Percentiles rank a stretch among this genome's conserved stretches.
phyloP scores from a whole-genome alignment of 2,113 vertebrate genomes.

The Vidua macroura region DNA sequence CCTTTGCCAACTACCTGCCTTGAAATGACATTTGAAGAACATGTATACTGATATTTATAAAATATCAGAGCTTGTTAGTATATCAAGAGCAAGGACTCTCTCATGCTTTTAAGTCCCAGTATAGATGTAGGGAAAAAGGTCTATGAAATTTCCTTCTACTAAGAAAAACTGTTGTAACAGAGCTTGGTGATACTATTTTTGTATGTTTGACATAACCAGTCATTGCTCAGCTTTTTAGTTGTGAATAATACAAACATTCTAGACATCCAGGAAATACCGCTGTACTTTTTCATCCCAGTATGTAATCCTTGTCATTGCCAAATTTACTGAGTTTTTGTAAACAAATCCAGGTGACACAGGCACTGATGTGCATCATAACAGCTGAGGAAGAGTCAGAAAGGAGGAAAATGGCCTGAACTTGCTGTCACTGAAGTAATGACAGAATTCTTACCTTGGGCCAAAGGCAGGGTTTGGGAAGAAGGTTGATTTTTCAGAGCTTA shows the following conservation, averaged over 20 bases:
- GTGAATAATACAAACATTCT: neutral
- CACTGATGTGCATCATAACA: neutral
- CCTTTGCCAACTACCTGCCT: neutral
- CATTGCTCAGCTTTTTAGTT: neutral
- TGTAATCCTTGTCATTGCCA: neutral
- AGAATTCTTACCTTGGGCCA: neutral
- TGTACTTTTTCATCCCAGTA: neutral
- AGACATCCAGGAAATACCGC: slow-evolving; percentile 35
- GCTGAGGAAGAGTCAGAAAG: neutral
- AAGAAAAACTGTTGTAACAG: neutral
- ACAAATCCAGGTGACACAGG: neutral
- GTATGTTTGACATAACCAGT: neutral
- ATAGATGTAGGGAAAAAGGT: neutral
- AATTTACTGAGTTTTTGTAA: slow-evolving; percentile 3
- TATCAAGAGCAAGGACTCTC: neutral
- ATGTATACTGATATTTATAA: neutral
- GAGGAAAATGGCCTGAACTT: neutral
- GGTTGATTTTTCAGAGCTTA: neutral
- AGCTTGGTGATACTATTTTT: neutral
- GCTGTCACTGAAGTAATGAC: neutral
- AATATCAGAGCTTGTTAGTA: neutral
- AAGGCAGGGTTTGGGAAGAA: neutral
- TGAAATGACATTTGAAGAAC: neutral
- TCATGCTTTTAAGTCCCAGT: neutral
- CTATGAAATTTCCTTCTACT: neutral